Percentiles rank a stretch among this genome's conserved stretches.
These are phyloP conservation scores for Ethmia dodecea DNA, from an alignment of 2,888 invertebrate species.

Conservation along the genomic window DNA sequence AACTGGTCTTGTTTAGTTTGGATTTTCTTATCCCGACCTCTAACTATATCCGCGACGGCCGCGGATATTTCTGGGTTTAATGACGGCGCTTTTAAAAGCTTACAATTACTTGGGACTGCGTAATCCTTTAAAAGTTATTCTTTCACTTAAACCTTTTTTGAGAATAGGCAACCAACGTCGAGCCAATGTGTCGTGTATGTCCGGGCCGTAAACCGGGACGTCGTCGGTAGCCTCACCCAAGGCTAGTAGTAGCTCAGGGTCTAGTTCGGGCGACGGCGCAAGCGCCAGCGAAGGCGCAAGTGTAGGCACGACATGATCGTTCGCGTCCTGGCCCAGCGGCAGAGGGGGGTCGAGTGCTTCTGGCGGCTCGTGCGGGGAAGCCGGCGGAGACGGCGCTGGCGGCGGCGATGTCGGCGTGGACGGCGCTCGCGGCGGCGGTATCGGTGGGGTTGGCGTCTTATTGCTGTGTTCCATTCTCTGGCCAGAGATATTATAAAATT, in stretches of 20 bases:
- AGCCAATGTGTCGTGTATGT: conserved; percentile 12
- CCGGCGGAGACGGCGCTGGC: neutral
- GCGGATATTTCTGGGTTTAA: conserved; percentile 2
- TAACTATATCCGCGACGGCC: neutral
- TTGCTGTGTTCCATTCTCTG: too few relatives aligned
- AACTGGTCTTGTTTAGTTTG: neutral
- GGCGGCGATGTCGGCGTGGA: neutral
- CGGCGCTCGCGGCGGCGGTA: neutral
- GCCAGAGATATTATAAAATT: too few relatives aligned
- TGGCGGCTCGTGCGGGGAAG: neutral
- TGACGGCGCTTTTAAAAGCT: conserved; percentile 9
- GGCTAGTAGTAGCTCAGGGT: conserved; percentile 13
- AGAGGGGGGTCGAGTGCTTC: neutral
- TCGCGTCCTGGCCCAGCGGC: neutral
- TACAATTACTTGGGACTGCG: conserved; percentile 11
- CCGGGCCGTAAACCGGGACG: conserved; percentile 8
- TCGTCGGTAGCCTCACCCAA: conserved; percentile 11
- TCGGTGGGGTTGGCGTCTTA: too few relatives aligned
- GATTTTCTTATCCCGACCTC: neutral
- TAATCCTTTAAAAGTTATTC: conserved; percentile 13
- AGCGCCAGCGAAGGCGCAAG: neutral
- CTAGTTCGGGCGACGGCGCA: too few relatives aligned
- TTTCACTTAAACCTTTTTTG: conserved; percentile 13
- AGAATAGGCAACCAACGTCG: conserved; percentile 14
- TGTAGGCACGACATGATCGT: neutral